Base-by-base conservation (phyloP, 2,888 invertebrate genomes). In the Deladenus siricidicola region DNA sequence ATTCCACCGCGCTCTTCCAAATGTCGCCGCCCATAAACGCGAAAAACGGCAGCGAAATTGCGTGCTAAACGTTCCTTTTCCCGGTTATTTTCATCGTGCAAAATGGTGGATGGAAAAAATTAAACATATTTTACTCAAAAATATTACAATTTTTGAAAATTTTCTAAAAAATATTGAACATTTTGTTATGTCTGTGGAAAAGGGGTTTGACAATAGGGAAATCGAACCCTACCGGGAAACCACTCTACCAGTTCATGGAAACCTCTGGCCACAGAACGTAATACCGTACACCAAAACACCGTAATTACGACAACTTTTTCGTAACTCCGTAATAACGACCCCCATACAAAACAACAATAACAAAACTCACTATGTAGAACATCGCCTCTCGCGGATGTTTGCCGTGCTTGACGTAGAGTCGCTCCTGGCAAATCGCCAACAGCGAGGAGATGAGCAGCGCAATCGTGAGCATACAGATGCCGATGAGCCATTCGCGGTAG, bases 391-490 rank as follows among this genome's bases (percentile, higher is more conserved):
- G 85, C 0, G 94, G 89, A 83, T 90, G 88, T 80, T 94, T 96
- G 51, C 94, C 96, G 80, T 88, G 86, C 59, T 70, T 72, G 14
- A 64, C 63, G 63, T 82, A 83, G 44, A 82, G 76, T 51, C 75
- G 74, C 67, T 83, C 82, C 57, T 83, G 83, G 62, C 78, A 80
- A 48, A 83, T 81, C 3, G 83, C 83, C 78, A 83, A 79, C 71
- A 89, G 84, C 0, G 96, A 92, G 0, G 94, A 93, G 60, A 93
- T 84, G 72, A 96, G 87, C 56, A 98, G 82, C 0, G 93, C 92
- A 59, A 89, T 84, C 0, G 89, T 88, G 47, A 98, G 81, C 68
- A 96, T 85, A 1, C 54, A 60, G 57, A 66, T 57, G 60, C 71
- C 76, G 44, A 76, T 73, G 2, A 62, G 50, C 76, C 76, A 76